phyloP scores from a whole-genome alignment of 1,140 invertebrate genomes.

The Aphelinus atriplicis region DNA sequence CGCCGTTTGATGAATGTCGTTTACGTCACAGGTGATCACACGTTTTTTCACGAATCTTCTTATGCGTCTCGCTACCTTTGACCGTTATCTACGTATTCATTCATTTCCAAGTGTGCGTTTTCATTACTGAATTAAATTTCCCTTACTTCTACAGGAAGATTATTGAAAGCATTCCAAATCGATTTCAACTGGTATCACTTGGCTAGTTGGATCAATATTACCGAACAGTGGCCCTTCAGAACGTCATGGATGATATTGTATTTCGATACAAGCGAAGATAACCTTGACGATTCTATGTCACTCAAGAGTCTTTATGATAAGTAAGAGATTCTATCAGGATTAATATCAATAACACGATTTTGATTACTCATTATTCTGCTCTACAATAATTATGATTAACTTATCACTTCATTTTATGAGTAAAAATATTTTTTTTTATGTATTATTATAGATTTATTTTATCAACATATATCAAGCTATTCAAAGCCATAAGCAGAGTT shows the following conservation, averaged over 20 bases:
- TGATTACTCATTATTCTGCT: too few species aligned
- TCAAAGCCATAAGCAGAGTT: too few species aligned
- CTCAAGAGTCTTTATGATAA: constrained; percentile 92
- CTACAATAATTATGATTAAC: too few species aligned
- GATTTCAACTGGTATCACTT: constrained; percentile 99
- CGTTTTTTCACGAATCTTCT: constrained; percentile 1
- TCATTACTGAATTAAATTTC: background rate
- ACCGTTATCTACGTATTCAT: too few species aligned
- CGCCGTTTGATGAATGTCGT: constrained; percentile 96
- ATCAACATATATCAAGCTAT: too few species aligned
- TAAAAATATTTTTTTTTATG: too few species aligned
- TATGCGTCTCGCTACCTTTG: too few species aligned
- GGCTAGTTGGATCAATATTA: constrained; percentile 97
- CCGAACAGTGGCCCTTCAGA: constrained; percentile 98
- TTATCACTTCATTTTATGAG: too few species aligned
- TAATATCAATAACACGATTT: too few species aligned
- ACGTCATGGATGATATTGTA: constrained; percentile 97
- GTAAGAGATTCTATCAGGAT: constrained; percentile 67
- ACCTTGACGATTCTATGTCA: constrained; percentile 85
- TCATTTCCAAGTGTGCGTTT: background rate
- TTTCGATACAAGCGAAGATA: constrained; percentile 89
- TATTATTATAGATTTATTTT: too few species aligned
- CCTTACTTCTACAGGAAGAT: constrained; percentile 73
- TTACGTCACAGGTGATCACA: constrained; percentile 84
- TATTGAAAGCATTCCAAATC: constrained; percentile 97